Evolutionary conservation across 2,888 invertebrate genomes (phyloP).

Genomic region (Choristoneura rosaceana): DNA sequence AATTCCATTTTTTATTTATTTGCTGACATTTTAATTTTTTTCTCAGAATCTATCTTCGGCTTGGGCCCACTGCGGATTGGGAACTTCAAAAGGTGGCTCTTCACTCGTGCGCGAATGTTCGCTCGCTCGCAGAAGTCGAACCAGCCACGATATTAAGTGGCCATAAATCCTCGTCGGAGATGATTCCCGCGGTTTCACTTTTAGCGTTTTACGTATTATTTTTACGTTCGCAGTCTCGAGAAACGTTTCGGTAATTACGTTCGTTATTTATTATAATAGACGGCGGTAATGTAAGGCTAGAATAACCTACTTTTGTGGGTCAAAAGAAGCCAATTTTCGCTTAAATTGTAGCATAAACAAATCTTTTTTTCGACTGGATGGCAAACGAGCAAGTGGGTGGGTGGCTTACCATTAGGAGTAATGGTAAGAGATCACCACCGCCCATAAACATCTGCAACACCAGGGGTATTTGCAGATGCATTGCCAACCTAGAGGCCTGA

Average conservation of each 20-base stretch:
- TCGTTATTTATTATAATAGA: constrained; percentile 39
- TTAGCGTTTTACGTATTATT: constrained; percentile 62
- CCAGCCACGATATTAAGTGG: constrained; percentile 60
- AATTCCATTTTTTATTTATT: no score
- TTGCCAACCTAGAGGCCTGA: no score
- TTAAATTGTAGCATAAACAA: not conserved
- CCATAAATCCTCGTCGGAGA: constrained; percentile 64
- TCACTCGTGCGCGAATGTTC: constrained; percentile 30
- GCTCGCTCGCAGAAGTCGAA: constrained; percentile 43
- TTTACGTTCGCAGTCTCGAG: constrained; percentile 53
- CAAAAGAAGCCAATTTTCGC: constrained; percentile 3
- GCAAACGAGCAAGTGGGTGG: no score
- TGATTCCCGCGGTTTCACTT: constrained; percentile 64
- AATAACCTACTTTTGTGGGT: constrained; percentile 5
- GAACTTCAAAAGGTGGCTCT: no score
- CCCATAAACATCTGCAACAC: no score
- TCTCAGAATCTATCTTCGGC: no score
- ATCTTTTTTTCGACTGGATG: no score
- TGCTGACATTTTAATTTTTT: no score
- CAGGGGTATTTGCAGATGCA: no score
- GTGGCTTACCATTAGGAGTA: no score
- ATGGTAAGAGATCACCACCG: no score
- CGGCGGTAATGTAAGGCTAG: constrained; percentile 17
- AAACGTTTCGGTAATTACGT: constrained; percentile 36
- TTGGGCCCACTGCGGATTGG: no score